phyloP scores from a whole-genome alignment of 2,113 vertebrate species.

The Eleginops maclovinus region DNA sequence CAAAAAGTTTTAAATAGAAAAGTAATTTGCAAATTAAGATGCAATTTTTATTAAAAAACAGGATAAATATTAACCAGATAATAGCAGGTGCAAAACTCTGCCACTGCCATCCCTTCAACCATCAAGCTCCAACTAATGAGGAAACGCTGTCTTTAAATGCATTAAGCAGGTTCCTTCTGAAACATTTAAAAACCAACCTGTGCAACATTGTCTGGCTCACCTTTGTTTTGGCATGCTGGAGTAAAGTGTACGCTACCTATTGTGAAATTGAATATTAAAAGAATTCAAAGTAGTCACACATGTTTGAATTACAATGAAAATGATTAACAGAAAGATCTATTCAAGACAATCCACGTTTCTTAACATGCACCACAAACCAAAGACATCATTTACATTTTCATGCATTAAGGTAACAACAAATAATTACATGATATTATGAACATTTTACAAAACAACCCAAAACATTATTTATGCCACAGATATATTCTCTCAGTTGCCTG shows the following conservation, averaged over 20 bases:
- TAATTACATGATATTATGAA: background rate
- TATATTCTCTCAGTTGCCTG: background rate
- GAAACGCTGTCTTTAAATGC: constrained; percentile 23
- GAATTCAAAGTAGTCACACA: constrained; percentile 16
- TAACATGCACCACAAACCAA: background rate
- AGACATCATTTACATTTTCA: background rate
- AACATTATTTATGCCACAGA: too few relatives aligned
- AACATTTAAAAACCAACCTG: constrained; percentile 11
- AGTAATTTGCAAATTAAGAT: background rate
- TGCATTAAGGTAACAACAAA: background rate
- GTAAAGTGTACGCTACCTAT: constrained; percentile 39
- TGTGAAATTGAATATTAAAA: constrained; percentile 34
- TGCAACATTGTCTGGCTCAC: constrained; percentile 41
- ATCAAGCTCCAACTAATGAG: constrained; percentile 5
- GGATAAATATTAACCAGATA: background rate
- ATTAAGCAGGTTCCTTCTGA: constrained; percentile 10
- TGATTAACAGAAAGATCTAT: background rate
- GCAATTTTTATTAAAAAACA: too few relatives aligned
- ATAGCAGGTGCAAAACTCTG: background rate
- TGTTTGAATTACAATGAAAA: background rate
- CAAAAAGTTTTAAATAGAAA: background rate
- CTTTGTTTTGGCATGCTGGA: constrained; percentile 53
- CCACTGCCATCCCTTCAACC: background rate
- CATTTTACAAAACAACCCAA: background rate
- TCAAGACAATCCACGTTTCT: background rate